phyloP scores from a whole-genome alignment of 2,888 invertebrate genomes.

The Rhabditophanes sp. region DNA sequence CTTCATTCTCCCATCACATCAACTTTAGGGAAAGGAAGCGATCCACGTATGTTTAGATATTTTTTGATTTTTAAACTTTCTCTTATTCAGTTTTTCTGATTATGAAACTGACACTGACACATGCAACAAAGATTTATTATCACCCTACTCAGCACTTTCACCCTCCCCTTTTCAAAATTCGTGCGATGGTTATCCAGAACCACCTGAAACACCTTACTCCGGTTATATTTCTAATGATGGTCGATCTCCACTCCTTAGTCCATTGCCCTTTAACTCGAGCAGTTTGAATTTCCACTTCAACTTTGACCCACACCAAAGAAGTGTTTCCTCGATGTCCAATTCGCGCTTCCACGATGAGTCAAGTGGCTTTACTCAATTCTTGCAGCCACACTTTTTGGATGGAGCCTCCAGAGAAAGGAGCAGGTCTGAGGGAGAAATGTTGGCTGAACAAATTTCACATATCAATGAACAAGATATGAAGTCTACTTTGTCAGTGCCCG shows the following conservation, averaged over 20 bases:
- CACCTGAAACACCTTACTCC: slow-evolving; percentile 29
- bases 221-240: no score
- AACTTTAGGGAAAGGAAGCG: background rate
- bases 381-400: slow-evolving; percentile 8
- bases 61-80: background rate
- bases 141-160: slow-evolving; percentile 28
- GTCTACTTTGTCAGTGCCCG: no score
- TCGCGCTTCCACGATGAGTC: slow-evolving; percentile 10
- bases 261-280: slow-evolving; percentile 8
- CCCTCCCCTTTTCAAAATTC: slow-evolving; percentile 41
- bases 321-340: slow-evolving; percentile 28
- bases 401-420: slow-evolving; percentile 26
- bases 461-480: no score
- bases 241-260: slow-evolving; percentile 25
- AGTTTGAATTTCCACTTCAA: slow-evolving; percentile 14
- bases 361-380: slow-evolving; percentile 7
- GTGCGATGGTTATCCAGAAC: slow-evolving; percentile 24
- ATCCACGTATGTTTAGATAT: background rate
- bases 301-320: slow-evolving; percentile 31
- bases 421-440: slow-evolving; percentile 40
- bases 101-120: slow-evolving; percentile 23
- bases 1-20: no score
- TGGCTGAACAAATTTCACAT: no score
- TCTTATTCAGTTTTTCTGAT: slow-evolving; percentile 9
- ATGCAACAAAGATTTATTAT: slow-evolving; percentile 18